Evolutionary conservation across 2,113 vertebrate species (phyloP), one percentile per base, ranked within the genome.

Genomic region (Pterocles orientalis): DNA sequence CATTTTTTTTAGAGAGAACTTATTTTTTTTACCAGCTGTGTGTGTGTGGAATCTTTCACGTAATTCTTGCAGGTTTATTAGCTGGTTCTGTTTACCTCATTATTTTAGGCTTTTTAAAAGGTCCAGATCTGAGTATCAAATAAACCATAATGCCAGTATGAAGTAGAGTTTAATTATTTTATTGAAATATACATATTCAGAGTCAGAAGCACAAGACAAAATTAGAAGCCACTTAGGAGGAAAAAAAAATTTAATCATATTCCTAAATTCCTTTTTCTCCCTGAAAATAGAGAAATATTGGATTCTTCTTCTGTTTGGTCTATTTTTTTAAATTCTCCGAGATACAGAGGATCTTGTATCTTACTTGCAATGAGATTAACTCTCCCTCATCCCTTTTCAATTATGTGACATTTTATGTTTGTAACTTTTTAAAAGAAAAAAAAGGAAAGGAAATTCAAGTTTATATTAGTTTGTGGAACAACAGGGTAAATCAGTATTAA

Each of bases 21-120:
- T 26, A 9, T 12, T 24, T 47, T 43, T 73, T 68, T 3, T 2
- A 0, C 2, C 4, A 4, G 12, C 3, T 20, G 10, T 13, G 16
- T 53, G 19, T 1, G 0, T 29, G 6, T 7, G 12, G 9, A 4
- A 6, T 28, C 12, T 81, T 91, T 86, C 47, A 66, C 12, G 17
- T 39, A 83, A 50, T 81, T 86, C 43, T 87, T 85, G 16, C 1
- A 0, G 18, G 14, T 77, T 84, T 87, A 43, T 80, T 39, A 75
- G 10, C 8, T 64, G 24, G 14, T 69, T 83, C 39, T 58, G 10
- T 84, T 88, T 57, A 68, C 16, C 18, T 69, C 86, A 64, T 51
- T 58, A 66, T 73, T 85, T 80, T 39, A 73, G 18, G 4, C 5
- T 71, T 82, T 89, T 57, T 33, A 31, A 69, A 88, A 85, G 25